These are phyloP conservation scores for Chondrilla cf. caribensis DNA, from an alignment of 37 sponge, comb jelly and placozoan species.

Conservation along the genomic window DNA sequence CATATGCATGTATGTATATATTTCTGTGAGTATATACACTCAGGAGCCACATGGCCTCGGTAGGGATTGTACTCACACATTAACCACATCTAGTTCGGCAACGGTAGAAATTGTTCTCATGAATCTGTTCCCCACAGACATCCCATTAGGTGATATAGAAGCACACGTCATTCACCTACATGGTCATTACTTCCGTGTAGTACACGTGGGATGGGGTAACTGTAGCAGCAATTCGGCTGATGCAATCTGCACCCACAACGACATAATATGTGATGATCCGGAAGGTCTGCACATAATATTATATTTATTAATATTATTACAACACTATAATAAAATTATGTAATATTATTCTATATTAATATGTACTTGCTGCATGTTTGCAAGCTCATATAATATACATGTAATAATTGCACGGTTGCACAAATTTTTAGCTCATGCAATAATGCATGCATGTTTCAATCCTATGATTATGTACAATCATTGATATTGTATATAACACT, in stretches of 20 bases:
- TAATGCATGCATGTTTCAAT: too few relatives aligned
- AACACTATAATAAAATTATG: too few relatives aligned
- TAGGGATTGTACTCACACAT: not conserved
- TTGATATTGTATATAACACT: too few relatives aligned
- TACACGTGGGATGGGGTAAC: not conserved
- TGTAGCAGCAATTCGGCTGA: not conserved
- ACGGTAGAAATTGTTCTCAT: not conserved
- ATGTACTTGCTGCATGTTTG: too few relatives aligned
- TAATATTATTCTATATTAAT: too few relatives aligned
- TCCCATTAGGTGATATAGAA: not conserved
- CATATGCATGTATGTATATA: too few relatives aligned
- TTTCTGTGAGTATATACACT: not conserved
- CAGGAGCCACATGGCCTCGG: not conserved
- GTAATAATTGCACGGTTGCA: too few relatives aligned
- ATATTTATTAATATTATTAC: too few relatives aligned
- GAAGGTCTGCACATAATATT: not conserved
- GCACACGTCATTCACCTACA: not conserved
- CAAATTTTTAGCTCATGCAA: too few relatives aligned
- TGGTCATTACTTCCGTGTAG: slow-evolving; percentile 1
- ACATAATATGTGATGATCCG: not conserved
- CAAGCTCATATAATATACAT: too few relatives aligned
- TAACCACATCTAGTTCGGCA: not conserved
- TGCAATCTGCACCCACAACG: not conserved
- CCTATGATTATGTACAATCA: too few relatives aligned
- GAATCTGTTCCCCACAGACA: not conserved